Base-by-base conservation (phyloP, 2,113 vertebrate genomes). In the Corythornis cristatus region DNA sequence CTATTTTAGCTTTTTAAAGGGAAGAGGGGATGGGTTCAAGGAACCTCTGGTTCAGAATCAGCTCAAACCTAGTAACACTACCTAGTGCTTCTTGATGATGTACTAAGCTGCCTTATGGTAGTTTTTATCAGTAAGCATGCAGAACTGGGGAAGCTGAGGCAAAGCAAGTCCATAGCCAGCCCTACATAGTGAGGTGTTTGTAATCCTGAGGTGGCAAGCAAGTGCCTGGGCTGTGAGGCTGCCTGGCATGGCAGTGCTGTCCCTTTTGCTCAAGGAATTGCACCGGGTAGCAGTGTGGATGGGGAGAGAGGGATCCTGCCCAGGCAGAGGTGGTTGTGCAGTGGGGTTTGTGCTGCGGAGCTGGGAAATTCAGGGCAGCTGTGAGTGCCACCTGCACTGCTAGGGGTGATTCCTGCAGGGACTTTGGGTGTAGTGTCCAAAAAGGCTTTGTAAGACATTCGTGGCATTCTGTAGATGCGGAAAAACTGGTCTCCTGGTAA, bases 321-420 rank as follows among this genome's bases (percentile, higher is more conserved):
- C 25, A 5, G 62, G 50, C 56, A 74, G 45, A 48, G 43, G 54
- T 4, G 22, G 3, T 18, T 1, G 2, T 29, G n/a, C 50, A 9
- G 21, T 0, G 0, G 22, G 33, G 35, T 5, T 42, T 0, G 4
- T 71, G 73, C 46, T 46, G 57, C 14, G 1, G 46, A 20, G 31
- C 57, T 87, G 81, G 22, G 82, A 15, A 26, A 3, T 3, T 43
- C 25, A 20, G 17, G 12, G 40, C 22, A 25, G 8, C 48, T 1
- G 1, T 0, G 5, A 13, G 65, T 17, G 37, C 50, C 11, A 5
- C 51, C 28, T 1, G 1, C 35, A 5, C 15, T 0, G 2, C 64
- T n/a, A 5, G 0, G 8, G 22, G 46, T 0, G 2, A 1, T 29
- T 42, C 46, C 13, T 0, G 6, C 22, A 56, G 7, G 22, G 8